A percentile compares a stretch with the other conserved stretches of the same genome.
Evolutionary conservation across 2,888 invertebrate species (phyloP).

Genomic region (Sinhomidia bicolor): DNA sequence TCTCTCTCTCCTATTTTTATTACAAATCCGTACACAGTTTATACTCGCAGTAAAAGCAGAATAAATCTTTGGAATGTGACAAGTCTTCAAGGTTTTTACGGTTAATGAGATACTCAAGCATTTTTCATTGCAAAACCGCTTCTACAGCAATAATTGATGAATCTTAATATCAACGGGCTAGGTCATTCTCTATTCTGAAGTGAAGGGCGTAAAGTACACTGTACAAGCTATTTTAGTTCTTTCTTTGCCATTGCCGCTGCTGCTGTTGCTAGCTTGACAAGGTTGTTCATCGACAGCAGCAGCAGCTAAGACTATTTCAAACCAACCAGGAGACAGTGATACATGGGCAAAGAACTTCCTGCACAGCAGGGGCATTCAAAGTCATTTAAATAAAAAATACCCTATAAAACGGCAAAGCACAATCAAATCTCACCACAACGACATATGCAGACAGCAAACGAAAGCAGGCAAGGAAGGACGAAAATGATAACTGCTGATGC

Average conservation of each 20-base stretch:
- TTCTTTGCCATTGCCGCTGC: too few species aligned
- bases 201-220: too few species aligned
- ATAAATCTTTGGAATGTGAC: slow-evolving; percentile 57
- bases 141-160: slow-evolving; percentile 24
- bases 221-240: background rate
- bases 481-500: background rate
- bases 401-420: background rate
- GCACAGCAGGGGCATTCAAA: background rate
- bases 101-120: slow-evolving; percentile 59
- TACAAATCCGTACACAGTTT: background rate
- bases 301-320: too few species aligned
- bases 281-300: background rate
- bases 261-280: background rate
- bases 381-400: slow-evolving; percentile 19
- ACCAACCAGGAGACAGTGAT: slow-evolving; percentile 27
- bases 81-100: slow-evolving; percentile 40
- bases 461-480: background rate
- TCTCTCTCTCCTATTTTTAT: background rate
- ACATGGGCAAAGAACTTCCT: background rate
- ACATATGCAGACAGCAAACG: background rate
- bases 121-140: slow-evolving; percentile 19
- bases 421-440: background rate
- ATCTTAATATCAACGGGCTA: slow-evolving; percentile 43
- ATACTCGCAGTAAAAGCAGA: slow-evolving; percentile 15
- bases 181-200: background rate